phyloP scores from a whole-genome alignment of 2,888 invertebrate species.

The Melinaea marsaeus region DNA sequence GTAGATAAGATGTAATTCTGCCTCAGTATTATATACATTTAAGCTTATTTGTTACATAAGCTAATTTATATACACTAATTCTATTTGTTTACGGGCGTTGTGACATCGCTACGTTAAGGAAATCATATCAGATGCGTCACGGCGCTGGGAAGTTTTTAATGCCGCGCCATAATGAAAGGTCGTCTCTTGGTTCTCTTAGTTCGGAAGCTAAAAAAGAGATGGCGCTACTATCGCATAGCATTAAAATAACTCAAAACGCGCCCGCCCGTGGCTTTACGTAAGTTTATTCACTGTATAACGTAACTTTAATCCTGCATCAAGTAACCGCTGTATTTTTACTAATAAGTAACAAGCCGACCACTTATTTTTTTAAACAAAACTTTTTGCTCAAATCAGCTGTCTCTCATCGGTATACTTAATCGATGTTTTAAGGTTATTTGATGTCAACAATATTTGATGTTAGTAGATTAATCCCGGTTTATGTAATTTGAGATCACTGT shows the following conservation, averaged over 20 bases:
- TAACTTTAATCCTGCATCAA: constrained; percentile 71
- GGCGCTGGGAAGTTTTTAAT: constrained; percentile 52
- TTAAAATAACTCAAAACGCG: constrained; percentile 46
- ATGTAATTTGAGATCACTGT: constrained; percentile 62
- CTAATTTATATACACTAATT: constrained; percentile 76
- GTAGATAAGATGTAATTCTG: constrained; percentile 78
- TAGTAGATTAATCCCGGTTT: constrained; percentile 59
- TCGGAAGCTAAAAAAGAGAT: constrained; percentile 27
- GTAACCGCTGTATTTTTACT: constrained; percentile 71
- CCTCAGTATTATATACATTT: constrained; percentile 79
- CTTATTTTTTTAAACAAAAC: constrained; percentile 71
- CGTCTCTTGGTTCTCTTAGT: constrained; percentile 12
- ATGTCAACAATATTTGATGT: constrained; percentile 59
- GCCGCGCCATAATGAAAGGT: constrained; percentile 30
- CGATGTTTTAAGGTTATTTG: constrained; percentile 40
- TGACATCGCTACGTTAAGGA: constrained; percentile 67
- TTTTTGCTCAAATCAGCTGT: constrained; percentile 73
- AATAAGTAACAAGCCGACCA: constrained; percentile 62
- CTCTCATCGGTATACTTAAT: constrained; percentile 53
- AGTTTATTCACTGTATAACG: constrained; percentile 72
- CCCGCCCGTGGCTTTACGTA: constrained; percentile 73
- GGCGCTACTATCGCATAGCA: constrained; percentile 35
- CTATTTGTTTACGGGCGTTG: constrained; percentile 72
- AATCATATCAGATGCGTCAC: constrained; percentile 74
- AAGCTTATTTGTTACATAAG: constrained; percentile 78